A percentile compares a stretch with the other conserved stretches of the same genome.
phyloP scores from a whole-genome alignment of 1,140 invertebrate genomes.

The Argopecten irradians region DNA sequence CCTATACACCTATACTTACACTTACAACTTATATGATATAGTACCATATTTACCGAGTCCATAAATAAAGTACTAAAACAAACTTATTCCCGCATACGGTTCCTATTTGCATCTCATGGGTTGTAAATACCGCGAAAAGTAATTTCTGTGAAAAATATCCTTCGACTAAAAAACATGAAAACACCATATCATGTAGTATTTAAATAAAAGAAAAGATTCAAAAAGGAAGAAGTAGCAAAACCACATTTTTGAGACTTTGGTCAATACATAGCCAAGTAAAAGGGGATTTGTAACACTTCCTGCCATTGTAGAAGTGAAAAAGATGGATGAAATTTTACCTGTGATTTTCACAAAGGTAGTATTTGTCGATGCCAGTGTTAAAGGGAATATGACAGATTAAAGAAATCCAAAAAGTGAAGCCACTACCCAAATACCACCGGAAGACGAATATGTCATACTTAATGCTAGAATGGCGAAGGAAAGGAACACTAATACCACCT shows the following conservation, averaged over 20 bases:
- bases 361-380: background rate
- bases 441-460: background rate
- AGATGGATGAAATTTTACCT: background rate
- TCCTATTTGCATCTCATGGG: too few species aligned
- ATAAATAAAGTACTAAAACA: too few species aligned
- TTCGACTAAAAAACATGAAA: too few species aligned
- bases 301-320: background rate
- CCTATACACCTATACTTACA: too few species aligned
- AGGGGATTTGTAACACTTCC: background rate
- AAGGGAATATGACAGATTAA: background rate
- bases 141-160: too few species aligned
- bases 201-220: background rate
- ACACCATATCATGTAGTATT: background rate
- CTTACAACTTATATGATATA: too few species aligned
- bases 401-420: background rate
- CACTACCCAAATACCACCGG: background rate
- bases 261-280: background rate
- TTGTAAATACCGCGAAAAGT: too few species aligned
- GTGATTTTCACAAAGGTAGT: background rate
- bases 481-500: background rate
- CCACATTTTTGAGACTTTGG: slow-evolving; percentile 6
- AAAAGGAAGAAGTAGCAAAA: background rate
- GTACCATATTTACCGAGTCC: too few species aligned
- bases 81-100: too few species aligned
- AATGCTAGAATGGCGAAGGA: background rate